Conservation (phyloP, 2,888 invertebrate genomes). For the Ophioninae sp. region DNA sequence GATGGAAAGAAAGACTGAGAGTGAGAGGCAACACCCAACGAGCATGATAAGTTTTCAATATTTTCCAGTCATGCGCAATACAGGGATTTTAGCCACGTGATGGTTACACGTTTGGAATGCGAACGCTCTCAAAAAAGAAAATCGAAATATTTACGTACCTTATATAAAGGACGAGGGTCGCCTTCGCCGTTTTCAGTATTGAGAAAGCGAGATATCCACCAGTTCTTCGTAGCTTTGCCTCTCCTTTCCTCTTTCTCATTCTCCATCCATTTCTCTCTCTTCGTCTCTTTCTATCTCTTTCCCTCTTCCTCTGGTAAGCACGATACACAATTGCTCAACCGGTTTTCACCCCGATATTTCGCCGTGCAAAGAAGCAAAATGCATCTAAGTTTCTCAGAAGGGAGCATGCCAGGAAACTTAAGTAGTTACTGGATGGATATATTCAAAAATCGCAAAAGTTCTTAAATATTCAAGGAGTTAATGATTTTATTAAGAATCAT, state of each 20-base stretch:
- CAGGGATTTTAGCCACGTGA: neutral
- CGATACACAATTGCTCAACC: conserved; percentile 48
- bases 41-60: conserved; percentile 38
- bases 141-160: conserved; percentile 2
- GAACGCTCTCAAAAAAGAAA: conserved; percentile 21
- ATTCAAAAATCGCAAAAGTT: no score
- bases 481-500: no score
- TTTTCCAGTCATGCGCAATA: conserved; percentile 5
- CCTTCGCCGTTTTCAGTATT: conserved; percentile 28
- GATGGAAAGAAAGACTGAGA: neutral
- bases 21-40: neutral
- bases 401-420: neutral
- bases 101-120: conserved; percentile 46
- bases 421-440: no score
- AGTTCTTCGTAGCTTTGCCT: neutral
- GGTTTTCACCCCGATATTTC: conserved; percentile 44
- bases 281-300: no score
- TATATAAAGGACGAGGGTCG: conserved; percentile 19
- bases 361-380: conserved; percentile 11
- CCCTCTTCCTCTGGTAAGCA: neutral
- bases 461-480: no score
- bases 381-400: neutral
- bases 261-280: neutral
- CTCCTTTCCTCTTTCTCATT: neutral
- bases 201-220: conserved; percentile 19